Evolutionary conservation across 2,888 invertebrate genomes (phyloP).

Genomic region (Biston stratarius): DNA sequence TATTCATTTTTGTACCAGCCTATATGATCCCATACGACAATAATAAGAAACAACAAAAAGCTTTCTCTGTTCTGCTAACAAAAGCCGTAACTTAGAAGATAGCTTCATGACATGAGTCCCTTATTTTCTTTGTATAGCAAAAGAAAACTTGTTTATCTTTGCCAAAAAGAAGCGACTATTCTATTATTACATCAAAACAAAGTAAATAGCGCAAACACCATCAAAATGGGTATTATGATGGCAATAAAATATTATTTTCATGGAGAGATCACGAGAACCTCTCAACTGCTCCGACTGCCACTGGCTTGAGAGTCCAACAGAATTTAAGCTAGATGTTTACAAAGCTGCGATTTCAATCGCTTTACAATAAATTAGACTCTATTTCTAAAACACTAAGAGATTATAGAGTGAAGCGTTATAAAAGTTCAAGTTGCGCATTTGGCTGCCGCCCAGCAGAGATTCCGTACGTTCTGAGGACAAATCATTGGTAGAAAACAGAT

Average conservation of each 20-base stretch:
- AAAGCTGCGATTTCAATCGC: conserved; percentile 43
- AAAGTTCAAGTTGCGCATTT: conserved; percentile 75
- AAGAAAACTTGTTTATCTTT: conserved; percentile 43
- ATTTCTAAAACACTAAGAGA: conserved; percentile 40
- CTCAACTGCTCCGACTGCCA: conserved; percentile 64
- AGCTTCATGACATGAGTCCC: conserved; percentile 27
- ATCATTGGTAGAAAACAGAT: conserved; percentile 84
- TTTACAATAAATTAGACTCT: conserved; percentile 50
- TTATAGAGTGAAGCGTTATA: conserved; percentile 31
- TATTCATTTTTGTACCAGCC: conserved; percentile 5
- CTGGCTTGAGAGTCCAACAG: conserved; percentile 66
- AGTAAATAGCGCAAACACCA: conserved; percentile 57
- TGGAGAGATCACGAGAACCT: conserved; percentile 73
- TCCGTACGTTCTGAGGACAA: conserved; percentile 80
- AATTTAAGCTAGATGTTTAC: conserved; percentile 73
- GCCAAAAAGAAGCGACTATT: conserved; percentile 38
- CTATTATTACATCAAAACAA: conserved; percentile 51
- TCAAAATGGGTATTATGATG: conserved; percentile 63
- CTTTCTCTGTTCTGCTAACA: conserved; percentile 25
- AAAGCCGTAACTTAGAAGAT: conserved; percentile 30
- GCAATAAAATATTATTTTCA: conserved; percentile 82
- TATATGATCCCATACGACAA: conserved; percentile 15
- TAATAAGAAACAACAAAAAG: conserved; percentile 29
- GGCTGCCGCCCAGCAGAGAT: conserved; percentile 81
- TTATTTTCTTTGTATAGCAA: conserved; percentile 37